These are phyloP conservation scores for Spongilla lacustris DNA, from an alignment of 37 sponge, comb jelly and placozoan species.

Conservation along the genomic window DNA sequence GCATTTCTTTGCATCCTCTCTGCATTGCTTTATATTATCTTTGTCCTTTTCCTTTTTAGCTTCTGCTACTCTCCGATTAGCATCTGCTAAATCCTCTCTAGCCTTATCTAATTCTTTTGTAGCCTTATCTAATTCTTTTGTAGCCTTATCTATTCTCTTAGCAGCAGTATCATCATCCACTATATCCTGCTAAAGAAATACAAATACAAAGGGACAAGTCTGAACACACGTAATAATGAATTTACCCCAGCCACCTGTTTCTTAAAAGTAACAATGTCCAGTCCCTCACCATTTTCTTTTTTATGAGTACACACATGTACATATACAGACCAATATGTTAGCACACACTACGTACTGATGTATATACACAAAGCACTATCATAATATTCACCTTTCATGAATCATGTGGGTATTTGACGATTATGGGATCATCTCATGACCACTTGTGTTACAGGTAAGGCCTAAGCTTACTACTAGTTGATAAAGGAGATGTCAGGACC, in stretches of 20 bases:
- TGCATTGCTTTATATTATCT: neutral
- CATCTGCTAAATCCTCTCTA: neutral
- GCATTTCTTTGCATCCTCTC: too few relatives aligned
- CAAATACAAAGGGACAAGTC: neutral
- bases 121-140: neutral
- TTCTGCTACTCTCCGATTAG: neutral
- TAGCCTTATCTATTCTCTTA: neutral
- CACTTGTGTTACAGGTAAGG: neutral
- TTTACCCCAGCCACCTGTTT: constrained; percentile 1
- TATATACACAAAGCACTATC: constrained; percentile 1
- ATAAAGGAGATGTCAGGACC: too few relatives aligned
- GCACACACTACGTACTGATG: neutral
- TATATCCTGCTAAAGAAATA: constrained; percentile 1
- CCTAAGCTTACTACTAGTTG: too few relatives aligned
- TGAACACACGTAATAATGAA: neutral
- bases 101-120: neutral
- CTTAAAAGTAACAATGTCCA: neutral
- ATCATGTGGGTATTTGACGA: neutral
- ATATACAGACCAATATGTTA: neutral
- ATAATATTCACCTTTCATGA: constrained; percentile 1
- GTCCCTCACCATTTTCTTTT: neutral
- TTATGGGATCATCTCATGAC: neutral
- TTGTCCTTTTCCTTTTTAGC: neutral
- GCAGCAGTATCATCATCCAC: constrained; percentile 1
- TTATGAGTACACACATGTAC: constrained; percentile 1